phyloP scores from a whole-genome alignment of 2,888 invertebrate species.

The Tetheella fluctuosa region DNA sequence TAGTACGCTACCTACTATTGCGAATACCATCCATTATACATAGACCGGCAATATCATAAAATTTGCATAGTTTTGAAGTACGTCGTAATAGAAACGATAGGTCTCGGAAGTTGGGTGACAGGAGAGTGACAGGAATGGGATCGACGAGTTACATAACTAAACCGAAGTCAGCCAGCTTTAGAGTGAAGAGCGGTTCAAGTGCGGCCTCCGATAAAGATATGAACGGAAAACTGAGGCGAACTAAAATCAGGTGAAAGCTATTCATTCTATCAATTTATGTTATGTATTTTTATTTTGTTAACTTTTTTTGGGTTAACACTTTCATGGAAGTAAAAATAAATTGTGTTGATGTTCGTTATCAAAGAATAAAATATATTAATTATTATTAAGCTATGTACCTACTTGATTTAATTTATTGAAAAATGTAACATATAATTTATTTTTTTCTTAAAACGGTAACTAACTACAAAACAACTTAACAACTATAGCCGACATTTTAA shows the following conservation, averaged over 20 bases:
- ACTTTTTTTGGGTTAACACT: neutral
- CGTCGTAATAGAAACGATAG: neutral
- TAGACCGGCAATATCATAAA: conserved; percentile 25
- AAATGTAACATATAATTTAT: too few relatives aligned
- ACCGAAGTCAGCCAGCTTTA: conserved; percentile 65
- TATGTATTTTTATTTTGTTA: neutral
- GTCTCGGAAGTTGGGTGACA: conserved; percentile 24
- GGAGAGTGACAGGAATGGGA: conserved; percentile 61
- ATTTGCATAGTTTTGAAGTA: conserved; percentile 40
- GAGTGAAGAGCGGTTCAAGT: conserved; percentile 75
- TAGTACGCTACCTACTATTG: neutral
- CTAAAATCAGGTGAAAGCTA: conserved; percentile 67
- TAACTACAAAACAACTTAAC: too few relatives aligned
- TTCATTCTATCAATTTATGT: neutral
- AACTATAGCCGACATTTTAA: too few relatives aligned
- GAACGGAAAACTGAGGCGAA: conserved; percentile 71
- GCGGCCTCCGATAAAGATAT: conserved; percentile 77
- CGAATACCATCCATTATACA: conserved; percentile 11
- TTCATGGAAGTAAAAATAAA: neutral
- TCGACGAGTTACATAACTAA: conserved; percentile 77
- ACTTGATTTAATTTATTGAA: too few relatives aligned
- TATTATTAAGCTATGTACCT: too few relatives aligned
- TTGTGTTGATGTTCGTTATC: neutral
- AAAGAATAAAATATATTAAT: too few relatives aligned
- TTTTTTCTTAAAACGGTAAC: too few relatives aligned